Conservation (phyloP, 2,888 invertebrate species). For the Pristionchus maxplancki region DNA sequence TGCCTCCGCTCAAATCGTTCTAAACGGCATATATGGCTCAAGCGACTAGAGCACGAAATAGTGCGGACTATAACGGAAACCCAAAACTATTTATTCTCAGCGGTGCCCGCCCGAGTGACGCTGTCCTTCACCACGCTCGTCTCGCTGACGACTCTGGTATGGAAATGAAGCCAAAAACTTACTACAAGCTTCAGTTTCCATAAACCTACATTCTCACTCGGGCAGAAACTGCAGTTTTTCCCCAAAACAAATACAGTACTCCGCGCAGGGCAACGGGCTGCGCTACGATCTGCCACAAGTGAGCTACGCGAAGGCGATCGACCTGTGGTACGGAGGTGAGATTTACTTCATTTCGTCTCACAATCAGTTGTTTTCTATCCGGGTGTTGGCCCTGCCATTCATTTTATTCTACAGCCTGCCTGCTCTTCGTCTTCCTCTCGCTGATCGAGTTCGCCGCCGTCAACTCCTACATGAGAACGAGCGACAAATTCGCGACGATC, state of each 20-base stretch:
- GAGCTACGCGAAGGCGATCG: constrained; percentile 73
- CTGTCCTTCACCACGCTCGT: constrained; percentile 75
- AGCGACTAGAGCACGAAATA: too few species aligned
- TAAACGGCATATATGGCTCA: too few species aligned
- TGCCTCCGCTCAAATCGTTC: too few species aligned
- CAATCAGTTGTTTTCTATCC: too few species aligned
- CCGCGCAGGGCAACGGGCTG: constrained; percentile 72
- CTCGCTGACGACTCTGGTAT: constrained; percentile 74
- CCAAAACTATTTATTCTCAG: constrained; percentile 55
- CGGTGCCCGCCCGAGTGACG: constrained; percentile 76
- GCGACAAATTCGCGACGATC: constrained; percentile 66
- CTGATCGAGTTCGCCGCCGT: constrained; percentile 75
- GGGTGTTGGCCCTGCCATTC: too few species aligned
- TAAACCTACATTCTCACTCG: too few species aligned
- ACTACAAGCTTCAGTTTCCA: too few species aligned
- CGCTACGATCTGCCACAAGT: constrained; percentile 74
- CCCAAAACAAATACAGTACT: too few species aligned
- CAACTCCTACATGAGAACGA: constrained; percentile 74
- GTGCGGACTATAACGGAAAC: too few species aligned
- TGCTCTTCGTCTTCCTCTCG: constrained; percentile 75
- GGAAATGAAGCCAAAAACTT: too few species aligned
- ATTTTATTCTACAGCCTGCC: constrained; percentile 68
- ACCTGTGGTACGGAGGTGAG: constrained; percentile 76
- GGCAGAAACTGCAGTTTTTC: too few species aligned
- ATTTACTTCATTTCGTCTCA: too few species aligned